Base-by-base conservation (phyloP, 2,113 vertebrate species). In the Lepus europaeus region DNA sequence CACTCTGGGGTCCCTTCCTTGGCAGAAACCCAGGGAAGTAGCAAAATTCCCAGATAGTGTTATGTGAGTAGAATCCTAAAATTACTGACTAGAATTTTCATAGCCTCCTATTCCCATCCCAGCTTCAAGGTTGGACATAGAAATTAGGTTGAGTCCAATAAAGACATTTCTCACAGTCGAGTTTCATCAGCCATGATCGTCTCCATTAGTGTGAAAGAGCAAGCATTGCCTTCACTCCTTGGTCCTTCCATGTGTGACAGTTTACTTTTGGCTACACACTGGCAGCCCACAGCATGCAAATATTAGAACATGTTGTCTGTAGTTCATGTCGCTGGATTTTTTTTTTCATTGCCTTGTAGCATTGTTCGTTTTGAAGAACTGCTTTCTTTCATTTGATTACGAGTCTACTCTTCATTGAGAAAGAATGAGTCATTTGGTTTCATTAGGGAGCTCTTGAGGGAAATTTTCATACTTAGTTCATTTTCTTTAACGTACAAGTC, bases 401-500 rank as follows among this genome's bases (percentile, higher is more conserved):
- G 79, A 70, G 53, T 76, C 59, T 63, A 8, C 80, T 92, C 36
- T 93, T 95, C 70, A 82, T 68, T 83, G 87, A 96, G 51, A 93
- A 79, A 88, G 49, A n/a, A 2, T 91, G 93, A 96, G 70, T 94
- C 76, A 69, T 36, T 84, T 82, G 53, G 29, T 81, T 95, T 93
- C 69, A 77, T 91, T 95, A 87, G 49, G 72, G 70, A 95, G 72
- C 51, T 92, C 89, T 89, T 80, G 36, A 95, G 78, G 87, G 72
- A 76, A 69, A 93, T 90, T 90, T 91, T 90, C 72, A 61, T 85
- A 84, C 7, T 93, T 61, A 56, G 72, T 87, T 83, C 36, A 91
- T 96, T 96, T 96, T 91, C 91, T 96, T 94, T 91, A 93, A 77
- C 83, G 87, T 64, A 76, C 73, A 93, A 94, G 87, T 68, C 93